Evolutionary conservation across 2,888 invertebrate species (phyloP), one percentile per base, ranked within the genome.

Genomic region (Pseudeuparius sepicola): DNA sequence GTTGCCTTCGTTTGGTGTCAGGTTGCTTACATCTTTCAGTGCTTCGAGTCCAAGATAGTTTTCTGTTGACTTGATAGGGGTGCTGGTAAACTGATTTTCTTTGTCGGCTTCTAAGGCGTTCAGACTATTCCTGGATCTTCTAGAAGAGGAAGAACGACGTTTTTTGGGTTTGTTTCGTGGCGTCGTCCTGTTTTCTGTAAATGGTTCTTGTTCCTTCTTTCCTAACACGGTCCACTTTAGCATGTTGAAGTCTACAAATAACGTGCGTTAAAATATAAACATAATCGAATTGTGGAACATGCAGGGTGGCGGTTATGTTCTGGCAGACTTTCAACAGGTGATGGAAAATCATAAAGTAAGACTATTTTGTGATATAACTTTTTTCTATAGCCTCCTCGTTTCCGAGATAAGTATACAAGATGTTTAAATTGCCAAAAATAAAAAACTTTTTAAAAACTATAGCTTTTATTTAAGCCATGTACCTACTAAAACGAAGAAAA

Each of bases 181-280:
- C 62, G 64, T 39, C n/a, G n/a, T n/a, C n/a, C n/a, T n/a, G n/a
- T n/a, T n/a, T n/a, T n/a, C n/a, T n/a, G n/a, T n/a, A n/a, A n/a
- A n/a, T n/a, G n/a, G n/a, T n/a, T n/a, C 24, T n/a, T n/a, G n/a
- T n/a, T n/a, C n/a, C n/a, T n/a, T n/a, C n/a, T n/a, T n/a, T n/a
- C n/a, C n/a, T n/a, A n/a, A n/a, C 36, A 73, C 71, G 33, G 73
- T 68, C 75, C 75, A 75, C 67, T 75, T 75, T 51, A 75, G 61
- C 75, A 75, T 75, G 23, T 31, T 45, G 28, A 23, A 12, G 11
- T 32, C 26, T 26, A 3, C 15, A 25, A 33, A 18, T 12, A 20
- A 7, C 7, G 14, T 18, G 12, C 12, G 18, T 30, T 16, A 29
- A 9, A 25, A 25, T 25, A 23, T 14, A 30, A 30, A 30, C n/a